Evolutionary conservation across 1,140 invertebrate genomes (phyloP).

Genomic region (Meloidogyne floridensis): DNA sequence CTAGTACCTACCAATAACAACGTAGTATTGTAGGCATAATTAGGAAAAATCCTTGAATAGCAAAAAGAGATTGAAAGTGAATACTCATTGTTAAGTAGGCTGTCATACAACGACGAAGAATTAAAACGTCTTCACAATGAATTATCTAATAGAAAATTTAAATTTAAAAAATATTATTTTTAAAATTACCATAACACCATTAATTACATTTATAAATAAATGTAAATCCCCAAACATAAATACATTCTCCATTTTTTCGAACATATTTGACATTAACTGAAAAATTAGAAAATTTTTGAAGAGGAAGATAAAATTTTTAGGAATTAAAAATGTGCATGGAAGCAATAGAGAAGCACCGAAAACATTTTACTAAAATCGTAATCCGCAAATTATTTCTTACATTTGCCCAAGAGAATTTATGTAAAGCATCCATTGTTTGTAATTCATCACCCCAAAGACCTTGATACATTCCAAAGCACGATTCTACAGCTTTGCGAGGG

Average conservation of each 20-base stretch:
- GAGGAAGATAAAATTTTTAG: no score
- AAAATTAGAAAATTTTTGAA: constrained; percentile 36
- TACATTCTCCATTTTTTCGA: constrained; percentile 77
- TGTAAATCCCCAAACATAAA: constrained; percentile 95
- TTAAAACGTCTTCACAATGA: constrained; percentile 44
- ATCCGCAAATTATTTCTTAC: constrained; percentile 52
- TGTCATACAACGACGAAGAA: constrained; percentile 82
- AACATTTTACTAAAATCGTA: no score
- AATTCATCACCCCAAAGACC: constrained; percentile 89
- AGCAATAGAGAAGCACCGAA: no score
- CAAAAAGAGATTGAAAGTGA: constrained; percentile 98
- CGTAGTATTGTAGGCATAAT: constrained; percentile 95
- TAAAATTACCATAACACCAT: constrained; percentile 92
- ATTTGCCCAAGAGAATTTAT: constrained; percentile 96
- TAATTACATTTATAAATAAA: constrained; percentile 94
- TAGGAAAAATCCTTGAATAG: constrained; percentile 89
- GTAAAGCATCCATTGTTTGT: constrained; percentile 84
- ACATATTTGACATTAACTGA: constrained; percentile 74
- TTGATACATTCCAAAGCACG: constrained; percentile 88
- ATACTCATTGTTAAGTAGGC: constrained; percentile 95
- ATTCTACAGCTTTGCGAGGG: constrained; percentile 93
- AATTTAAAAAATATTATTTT: constrained; percentile 77
- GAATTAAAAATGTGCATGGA: no score
- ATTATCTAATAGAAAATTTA: constrained; percentile 73
- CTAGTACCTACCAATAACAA: constrained; percentile 75